Conservation (phyloP, 2,888 invertebrate species). For the Caenorhabditis sp. region DNA sequence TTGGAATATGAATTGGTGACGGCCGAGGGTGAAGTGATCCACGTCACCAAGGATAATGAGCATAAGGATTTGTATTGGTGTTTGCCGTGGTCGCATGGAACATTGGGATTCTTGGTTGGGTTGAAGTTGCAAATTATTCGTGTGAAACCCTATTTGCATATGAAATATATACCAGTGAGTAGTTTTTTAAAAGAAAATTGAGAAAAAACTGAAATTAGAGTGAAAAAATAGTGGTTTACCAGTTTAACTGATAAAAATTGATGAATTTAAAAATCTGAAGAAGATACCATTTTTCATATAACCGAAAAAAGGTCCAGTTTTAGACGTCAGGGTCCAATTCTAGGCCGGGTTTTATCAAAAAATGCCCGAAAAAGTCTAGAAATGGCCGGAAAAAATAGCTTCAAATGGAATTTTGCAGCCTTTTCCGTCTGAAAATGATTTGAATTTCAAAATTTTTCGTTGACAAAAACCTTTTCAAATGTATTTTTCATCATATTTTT, state of each 20-base stretch:
- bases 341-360: too few relatives aligned
- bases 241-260: background rate
- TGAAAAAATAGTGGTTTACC: too few relatives aligned
- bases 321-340: too few relatives aligned
- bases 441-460: too few relatives aligned
- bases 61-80: slow-evolving; percentile 76
- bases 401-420: background rate
- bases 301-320: too few relatives aligned
- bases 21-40: slow-evolving; percentile 76
- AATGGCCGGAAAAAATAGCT: too few relatives aligned
- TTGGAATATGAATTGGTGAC: slow-evolving; percentile 78
- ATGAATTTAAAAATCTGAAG: slow-evolving; percentile 1
- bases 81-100: slow-evolving; percentile 77
- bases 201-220: background rate
- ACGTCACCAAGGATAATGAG: slow-evolving; percentile 74
- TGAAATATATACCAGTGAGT: slow-evolving; percentile 77
- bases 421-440: background rate
- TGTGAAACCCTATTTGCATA: slow-evolving; percentile 78
- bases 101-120: slow-evolving; percentile 78
- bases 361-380: too few relatives aligned
- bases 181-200: too few relatives aligned
- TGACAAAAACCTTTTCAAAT: too few relatives aligned
- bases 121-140: slow-evolving; percentile 78
- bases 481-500: too few relatives aligned
- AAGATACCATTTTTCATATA: too few relatives aligned